phyloP scores from a whole-genome alignment of 1,140 invertebrate genomes.

The Scaptomyza hsui region DNA sequence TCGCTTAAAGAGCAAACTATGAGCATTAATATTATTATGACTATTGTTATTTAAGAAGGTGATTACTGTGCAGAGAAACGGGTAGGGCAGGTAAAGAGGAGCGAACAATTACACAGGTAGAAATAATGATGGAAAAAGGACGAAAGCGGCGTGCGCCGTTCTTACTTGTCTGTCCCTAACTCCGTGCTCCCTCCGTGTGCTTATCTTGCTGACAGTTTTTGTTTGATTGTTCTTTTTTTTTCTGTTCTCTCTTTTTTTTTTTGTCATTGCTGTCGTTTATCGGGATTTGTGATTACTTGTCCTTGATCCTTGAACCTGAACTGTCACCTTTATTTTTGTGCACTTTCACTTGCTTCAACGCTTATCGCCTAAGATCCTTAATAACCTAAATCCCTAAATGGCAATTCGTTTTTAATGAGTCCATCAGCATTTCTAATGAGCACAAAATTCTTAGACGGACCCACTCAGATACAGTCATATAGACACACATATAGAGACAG shows the following conservation, averaged over 20 bases:
- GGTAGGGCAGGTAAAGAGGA: not conserved
- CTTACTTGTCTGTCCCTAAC: conserved; percentile 6
- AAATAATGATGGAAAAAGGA: not conserved
- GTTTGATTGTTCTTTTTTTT: not conserved
- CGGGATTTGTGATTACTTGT: conserved; percentile 7
- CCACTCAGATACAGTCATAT: too few relatives aligned
- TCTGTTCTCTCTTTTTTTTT: too few relatives aligned
- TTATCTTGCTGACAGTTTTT: conserved; percentile 12
- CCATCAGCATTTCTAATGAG: conserved; percentile 4
- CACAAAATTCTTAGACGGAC: not conserved
- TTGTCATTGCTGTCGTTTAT: conserved; percentile 21
- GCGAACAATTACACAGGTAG: not conserved
- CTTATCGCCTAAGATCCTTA: conserved; percentile 8
- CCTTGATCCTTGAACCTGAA: conserved; percentile 19
- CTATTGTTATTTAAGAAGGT: conserved; percentile 2
- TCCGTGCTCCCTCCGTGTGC: not conserved
- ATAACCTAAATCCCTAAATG: conserved; percentile 6
- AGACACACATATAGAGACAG: not conserved
- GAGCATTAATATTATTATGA: conserved; percentile 3
- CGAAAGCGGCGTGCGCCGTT: conserved; percentile 3
- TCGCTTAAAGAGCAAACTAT: not conserved
- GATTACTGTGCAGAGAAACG: not conserved
- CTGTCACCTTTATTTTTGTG: conserved; percentile 30
- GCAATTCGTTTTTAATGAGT: conserved; percentile 10
- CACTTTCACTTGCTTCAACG: conserved; percentile 50